These are phyloP conservation scores for Sebastes nivosus DNA, from an alignment of 2,797 vertebrate species.

Conservation along the genomic window DNA sequence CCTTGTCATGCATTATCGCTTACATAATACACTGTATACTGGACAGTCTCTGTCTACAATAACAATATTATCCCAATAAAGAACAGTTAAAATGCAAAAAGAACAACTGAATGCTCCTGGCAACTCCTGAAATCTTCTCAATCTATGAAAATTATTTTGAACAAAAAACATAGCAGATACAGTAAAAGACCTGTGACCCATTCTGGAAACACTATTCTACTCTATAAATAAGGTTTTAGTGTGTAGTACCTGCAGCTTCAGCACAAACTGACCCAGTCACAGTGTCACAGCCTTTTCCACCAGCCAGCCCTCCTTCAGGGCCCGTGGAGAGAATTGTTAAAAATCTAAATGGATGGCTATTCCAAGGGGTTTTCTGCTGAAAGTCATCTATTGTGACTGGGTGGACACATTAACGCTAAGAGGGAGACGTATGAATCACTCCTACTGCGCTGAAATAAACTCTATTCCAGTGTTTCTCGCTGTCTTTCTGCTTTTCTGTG, in stretches of 20 bases:
- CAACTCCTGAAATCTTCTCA: not conserved
- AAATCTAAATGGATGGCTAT: slow-evolving; percentile 50
- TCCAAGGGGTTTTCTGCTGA: slow-evolving; percentile 51
- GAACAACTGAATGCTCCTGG: not conserved
- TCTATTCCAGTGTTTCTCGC: not conserved
- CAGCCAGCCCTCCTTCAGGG: slow-evolving; percentile 2
- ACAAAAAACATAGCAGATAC: too few species aligned
- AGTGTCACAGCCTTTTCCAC: slow-evolving; percentile 28
- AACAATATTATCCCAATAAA: not conserved
- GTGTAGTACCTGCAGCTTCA: slow-evolving; percentile 20
- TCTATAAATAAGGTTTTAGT: slow-evolving; percentile 9
- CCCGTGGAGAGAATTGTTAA: slow-evolving; percentile 33
- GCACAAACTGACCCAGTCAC: slow-evolving; percentile 37
- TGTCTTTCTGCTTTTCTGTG: not conserved
- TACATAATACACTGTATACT: not conserved
- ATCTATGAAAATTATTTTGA: not conserved
- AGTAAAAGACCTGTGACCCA: not conserved
- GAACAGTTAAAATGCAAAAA: not conserved
- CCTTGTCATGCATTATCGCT: too few species aligned
- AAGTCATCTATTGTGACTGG: slow-evolving; percentile 51
- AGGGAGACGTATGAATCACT: slow-evolving; percentile 47
- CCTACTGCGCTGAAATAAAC: slow-evolving; percentile 12
- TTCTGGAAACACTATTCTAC: not conserved
- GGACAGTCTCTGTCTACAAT: not conserved
- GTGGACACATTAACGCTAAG: slow-evolving; percentile 26